These are phyloP conservation scores for Charadrius vociferus DNA, from an alignment of 2,113 vertebrate genomes.

Conservation along the genomic window DNA sequence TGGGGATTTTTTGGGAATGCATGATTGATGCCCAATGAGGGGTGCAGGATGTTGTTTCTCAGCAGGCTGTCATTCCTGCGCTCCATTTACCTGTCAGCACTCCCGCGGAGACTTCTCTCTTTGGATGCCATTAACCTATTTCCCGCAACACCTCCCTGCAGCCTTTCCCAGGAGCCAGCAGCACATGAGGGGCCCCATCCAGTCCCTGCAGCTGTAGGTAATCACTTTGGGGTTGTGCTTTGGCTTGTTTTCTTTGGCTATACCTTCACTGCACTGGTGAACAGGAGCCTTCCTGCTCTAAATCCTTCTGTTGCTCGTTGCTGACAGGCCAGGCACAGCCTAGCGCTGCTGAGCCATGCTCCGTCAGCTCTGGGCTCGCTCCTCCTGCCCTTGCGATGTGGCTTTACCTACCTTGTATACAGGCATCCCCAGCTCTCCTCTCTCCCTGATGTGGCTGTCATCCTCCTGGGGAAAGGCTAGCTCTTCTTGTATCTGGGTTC, in stretches of 20 bases:
- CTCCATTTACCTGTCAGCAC: not conserved
- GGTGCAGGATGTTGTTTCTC: slow-evolving; percentile 7
- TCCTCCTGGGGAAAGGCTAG: not conserved
- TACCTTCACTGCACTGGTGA: not conserved
- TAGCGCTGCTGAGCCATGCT: not conserved
- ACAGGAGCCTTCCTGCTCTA: not conserved
- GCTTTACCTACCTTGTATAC: not conserved
- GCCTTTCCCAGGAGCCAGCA: rapidly evolving
- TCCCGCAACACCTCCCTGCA: not conserved
- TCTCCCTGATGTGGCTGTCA: not conserved
- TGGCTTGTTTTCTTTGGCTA: not conserved
- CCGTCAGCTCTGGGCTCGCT: rapidly evolving
- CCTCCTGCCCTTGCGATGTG: rapidly evolving
- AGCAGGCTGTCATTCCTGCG: not conserved
- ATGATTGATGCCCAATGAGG: not conserved
- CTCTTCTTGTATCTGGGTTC: not conserved
- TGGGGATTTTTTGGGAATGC: not conserved
- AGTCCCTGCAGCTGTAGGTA: not conserved
- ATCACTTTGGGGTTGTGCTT: not conserved
- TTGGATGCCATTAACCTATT: not conserved
- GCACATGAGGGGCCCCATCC: rapidly evolving
- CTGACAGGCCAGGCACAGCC: not conserved
- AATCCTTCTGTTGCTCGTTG: not conserved
- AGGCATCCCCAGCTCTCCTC: not conserved
- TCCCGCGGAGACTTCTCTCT: not conserved